phyloP scores from a whole-genome alignment of 30 jellyfish, hydroid and myxozoan genomes.

The Haliclystus octoradiatus region DNA sequence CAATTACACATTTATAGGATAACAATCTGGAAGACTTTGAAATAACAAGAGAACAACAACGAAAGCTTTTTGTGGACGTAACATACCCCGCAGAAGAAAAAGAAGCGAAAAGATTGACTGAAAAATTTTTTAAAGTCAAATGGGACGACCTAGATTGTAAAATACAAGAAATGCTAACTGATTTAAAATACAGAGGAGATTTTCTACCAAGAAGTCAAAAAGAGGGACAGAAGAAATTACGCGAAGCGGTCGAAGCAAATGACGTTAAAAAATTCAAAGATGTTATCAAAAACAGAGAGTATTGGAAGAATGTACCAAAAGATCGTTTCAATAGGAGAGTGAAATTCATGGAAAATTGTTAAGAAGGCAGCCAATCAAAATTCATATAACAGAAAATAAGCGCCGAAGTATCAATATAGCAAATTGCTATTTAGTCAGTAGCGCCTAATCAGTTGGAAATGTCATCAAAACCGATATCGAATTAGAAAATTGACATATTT shows the following conservation, averaged over 20 bases:
- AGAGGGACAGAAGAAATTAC: slow-evolving; percentile 34
- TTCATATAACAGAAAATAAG: too few relatives aligned
- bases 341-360: slow-evolving; percentile 20
- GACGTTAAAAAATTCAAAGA: slow-evolving; percentile 18
- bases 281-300: slow-evolving; percentile 23
- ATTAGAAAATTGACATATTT: too few relatives aligned
- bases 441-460: too few relatives aligned
- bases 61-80: slow-evolving; percentile 19
- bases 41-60: slow-evolving; percentile 45
- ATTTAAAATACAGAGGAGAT: slow-evolving; percentile 59
- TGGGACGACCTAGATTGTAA: slow-evolving; percentile 36
- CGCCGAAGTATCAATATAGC: too few relatives aligned
- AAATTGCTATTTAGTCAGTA: too few relatives aligned
- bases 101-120: slow-evolving; percentile 34
- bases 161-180: slow-evolving; percentile 42
- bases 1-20: too few relatives aligned
- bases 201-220: slow-evolving; percentile 11
- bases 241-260: slow-evolving; percentile 40
- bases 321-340: slow-evolving; percentile 47
- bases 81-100: slow-evolving; percentile 44
- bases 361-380: too few relatives aligned
- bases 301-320: slow-evolving; percentile 60
- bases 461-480: too few relatives aligned
- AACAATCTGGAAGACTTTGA: slow-evolving; percentile 20
- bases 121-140: slow-evolving; percentile 22